Evolutionary conservation across 1,140 invertebrate genomes (phyloP).

Genomic region (Atta colombica): DNA sequence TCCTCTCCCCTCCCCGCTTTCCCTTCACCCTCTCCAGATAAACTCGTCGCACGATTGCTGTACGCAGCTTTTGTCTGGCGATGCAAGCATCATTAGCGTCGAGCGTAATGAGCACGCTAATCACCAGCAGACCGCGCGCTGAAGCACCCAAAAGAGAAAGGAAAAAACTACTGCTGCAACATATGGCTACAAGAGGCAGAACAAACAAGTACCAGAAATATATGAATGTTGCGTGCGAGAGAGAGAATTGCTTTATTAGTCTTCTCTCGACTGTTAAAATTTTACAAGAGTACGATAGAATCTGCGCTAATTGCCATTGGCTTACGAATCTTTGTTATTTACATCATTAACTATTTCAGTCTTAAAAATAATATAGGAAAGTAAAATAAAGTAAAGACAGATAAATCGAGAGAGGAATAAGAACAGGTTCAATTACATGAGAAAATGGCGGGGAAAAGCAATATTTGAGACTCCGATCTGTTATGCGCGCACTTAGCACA

Average conservation of each 20-base stretch:
- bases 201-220: conserved; percentile 71
- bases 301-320: conserved; percentile 13
- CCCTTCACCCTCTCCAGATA: neutral
- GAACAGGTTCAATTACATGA: neutral
- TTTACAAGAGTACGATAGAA: conserved; percentile 31
- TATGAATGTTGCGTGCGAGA: neutral
- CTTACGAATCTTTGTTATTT: conserved; percentile 19
- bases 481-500: neutral
- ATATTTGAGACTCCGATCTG: conserved; percentile 8
- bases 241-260: conserved; percentile 63
- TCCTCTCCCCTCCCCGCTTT: no score
- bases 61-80: conserved; percentile 80
- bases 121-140: conserved; percentile 80
- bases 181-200: conserved; percentile 66
- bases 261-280: conserved; percentile 49
- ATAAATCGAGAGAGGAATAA: neutral
- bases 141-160: conserved; percentile 65
- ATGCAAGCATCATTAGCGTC: conserved; percentile 84
- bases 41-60: conserved; percentile 69
- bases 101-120: conserved; percentile 85
- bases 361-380: neutral
- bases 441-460: neutral
- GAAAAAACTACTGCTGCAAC: conserved; percentile 67
- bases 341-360: conserved; percentile 12
- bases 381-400: neutral